Conservation (phyloP, 2,888 invertebrate species). For the Pecten maximus region DNA sequence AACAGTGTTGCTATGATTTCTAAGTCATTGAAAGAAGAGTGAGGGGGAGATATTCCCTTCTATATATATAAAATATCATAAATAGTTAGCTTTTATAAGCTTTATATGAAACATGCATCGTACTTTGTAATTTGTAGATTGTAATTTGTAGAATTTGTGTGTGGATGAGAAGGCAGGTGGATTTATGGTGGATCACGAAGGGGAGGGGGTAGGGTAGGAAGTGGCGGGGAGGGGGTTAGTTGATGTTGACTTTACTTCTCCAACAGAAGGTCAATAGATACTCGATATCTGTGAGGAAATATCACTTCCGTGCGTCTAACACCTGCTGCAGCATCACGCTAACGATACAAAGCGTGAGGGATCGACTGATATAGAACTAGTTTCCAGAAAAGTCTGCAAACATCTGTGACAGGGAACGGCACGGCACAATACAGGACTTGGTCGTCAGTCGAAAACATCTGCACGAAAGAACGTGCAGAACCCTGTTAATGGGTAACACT, state of each 20-base stretch:
- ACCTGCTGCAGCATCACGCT: constrained; percentile 11
- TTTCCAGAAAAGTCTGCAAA: constrained; percentile 35
- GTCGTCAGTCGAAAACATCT: not conserved
- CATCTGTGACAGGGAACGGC: constrained; percentile 11
- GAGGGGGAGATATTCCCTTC: too few relatives aligned
- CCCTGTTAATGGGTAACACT: not conserved
- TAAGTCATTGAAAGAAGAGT: too few relatives aligned
- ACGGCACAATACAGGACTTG: not conserved
- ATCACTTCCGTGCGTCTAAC: constrained; percentile 22
- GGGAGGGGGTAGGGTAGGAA: not conserved
- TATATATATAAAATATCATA: not conserved
- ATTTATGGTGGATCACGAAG: not conserved
- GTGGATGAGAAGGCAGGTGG: not conserved
- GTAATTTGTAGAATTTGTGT: too few relatives aligned
- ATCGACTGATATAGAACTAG: constrained; percentile 1
- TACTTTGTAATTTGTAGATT: too few relatives aligned
- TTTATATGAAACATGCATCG: not conserved
- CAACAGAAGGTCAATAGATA: constrained; percentile 27
- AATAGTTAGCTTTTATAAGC: not conserved
- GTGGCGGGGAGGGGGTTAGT: not conserved
- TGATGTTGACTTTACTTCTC: not conserved
- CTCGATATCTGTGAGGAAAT: constrained; percentile 32
- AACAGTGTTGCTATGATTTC: too few relatives aligned
- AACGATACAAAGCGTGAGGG: not conserved
- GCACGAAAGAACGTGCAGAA: not conserved